Evolutionary conservation across 92 coral and sea anemone species (phyloP).

Genomic region (Heteractis magnifica): DNA sequence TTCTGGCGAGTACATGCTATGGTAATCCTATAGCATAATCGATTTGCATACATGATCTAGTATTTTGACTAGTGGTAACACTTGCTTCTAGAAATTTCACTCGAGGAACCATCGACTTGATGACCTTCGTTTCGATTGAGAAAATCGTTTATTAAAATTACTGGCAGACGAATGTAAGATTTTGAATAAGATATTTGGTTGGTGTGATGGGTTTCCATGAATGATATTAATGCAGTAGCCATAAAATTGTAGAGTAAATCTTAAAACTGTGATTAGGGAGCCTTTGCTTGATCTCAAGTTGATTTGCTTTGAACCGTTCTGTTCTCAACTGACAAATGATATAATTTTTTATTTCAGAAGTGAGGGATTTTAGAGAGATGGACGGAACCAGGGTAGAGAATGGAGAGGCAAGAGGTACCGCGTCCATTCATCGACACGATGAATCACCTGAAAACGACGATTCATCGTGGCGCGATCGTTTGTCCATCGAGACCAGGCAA

Average conservation of each 20-base stretch:
- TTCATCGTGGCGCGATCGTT: background rate
- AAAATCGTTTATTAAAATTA: background rate
- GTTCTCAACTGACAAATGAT: background rate
- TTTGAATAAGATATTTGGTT: background rate
- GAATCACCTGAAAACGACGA: slow-evolving; percentile 1
- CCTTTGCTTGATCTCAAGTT: background rate
- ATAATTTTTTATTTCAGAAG: background rate
- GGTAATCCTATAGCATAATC: slow-evolving; percentile 8
- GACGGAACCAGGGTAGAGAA: background rate
- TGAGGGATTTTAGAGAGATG: background rate
- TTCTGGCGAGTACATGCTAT: slow-evolving; percentile 4
- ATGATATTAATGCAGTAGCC: background rate
- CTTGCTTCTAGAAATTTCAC: slow-evolving; percentile 21
- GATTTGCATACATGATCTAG: slow-evolving; percentile 14
- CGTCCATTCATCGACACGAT: background rate
- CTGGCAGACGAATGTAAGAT: background rate
- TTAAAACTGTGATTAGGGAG: background rate
- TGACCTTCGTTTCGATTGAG: background rate
- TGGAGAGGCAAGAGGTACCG: background rate
- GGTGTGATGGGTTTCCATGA: background rate
- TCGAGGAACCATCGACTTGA: background rate
- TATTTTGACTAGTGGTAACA: slow-evolving; percentile 25
- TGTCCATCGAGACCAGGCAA: background rate
- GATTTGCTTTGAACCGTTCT: background rate
- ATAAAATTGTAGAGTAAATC: background rate